phyloP scores from a whole-genome alignment of 2,797 vertebrate species.

The Crenuchus spilurus region DNA sequence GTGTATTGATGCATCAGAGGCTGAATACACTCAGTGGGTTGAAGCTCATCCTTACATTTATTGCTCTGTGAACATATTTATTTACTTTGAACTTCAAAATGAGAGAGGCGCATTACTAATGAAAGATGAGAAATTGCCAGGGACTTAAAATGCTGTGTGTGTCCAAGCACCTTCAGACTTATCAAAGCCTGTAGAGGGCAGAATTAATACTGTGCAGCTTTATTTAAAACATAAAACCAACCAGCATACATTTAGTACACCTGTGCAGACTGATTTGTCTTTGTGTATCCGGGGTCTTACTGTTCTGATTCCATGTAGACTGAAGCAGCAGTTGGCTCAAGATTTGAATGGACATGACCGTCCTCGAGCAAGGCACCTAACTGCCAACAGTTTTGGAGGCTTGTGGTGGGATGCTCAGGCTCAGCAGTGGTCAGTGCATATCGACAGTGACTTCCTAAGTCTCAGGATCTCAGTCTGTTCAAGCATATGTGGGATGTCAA shows the following conservation, averaged over 20 bases:
- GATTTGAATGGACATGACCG: too few species aligned
- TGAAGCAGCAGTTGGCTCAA: too few species aligned
- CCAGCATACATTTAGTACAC: neutral
- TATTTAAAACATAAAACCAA: conserved; percentile 3
- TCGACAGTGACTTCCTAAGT: too few species aligned
- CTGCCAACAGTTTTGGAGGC: too few species aligned
- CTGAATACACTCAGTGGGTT: conserved; percentile 27
- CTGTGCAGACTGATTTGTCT: conserved; percentile 2
- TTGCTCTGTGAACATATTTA: conserved; percentile 33
- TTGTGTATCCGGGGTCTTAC: neutral
- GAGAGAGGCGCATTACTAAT: neutral
- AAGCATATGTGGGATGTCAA: too few species aligned
- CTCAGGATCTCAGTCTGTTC: too few species aligned
- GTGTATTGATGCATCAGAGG: conserved; percentile 18
- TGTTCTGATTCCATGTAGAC: too few species aligned
- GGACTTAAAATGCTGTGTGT: too few species aligned
- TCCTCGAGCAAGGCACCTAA: too few species aligned
- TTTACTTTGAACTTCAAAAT: conserved; percentile 32
- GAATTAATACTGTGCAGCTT: conserved; percentile 26
- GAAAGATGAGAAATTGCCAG: neutral
- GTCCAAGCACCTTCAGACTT: neutral
- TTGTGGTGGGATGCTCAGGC: too few species aligned
- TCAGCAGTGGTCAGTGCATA: too few species aligned
- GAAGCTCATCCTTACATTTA: conserved; percentile 33
- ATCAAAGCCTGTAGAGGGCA: conserved; percentile 17